Base-by-base conservation (phyloP, 2,797 vertebrate genomes). In the Acipenser ruthenus region DNA sequence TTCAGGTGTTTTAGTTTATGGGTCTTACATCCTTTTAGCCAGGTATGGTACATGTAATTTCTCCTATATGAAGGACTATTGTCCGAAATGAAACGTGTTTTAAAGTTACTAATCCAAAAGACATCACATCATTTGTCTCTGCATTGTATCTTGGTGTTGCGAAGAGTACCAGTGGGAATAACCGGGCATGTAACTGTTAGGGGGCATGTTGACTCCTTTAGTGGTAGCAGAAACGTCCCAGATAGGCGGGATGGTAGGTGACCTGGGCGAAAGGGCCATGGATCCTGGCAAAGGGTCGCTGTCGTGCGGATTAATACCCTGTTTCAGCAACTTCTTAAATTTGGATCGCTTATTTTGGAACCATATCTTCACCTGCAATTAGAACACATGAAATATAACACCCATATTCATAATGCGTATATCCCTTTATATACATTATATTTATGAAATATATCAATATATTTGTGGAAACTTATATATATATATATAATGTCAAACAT, bases 331-430 rank as follows among this genome's bases (percentile, higher is more conserved):
- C 85, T 99, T 99, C 92, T 99, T 99, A 88, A 98, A 99, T 83
- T 99, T 99, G 79, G 96, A 99, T 71, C 96, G 93, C 77, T 99
- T 99, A 83, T 99, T 99, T 86, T 99, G 96, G 86, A 98, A 99
- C 96, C 96, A 99, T 69, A 99, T 99, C 90, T 99, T 99, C 84
- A 98, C 95, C 95, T 98, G 83, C 10, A 78, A 83, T 10, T 13
- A 10, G 69, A 8, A 71, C 10, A 50, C 9, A 55, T 7, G 2
- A 37, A 37, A 37, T 37, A 37, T 37, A 37, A 4, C 23, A 37
- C 23, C 23, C 23, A 37, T 37, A 37, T 37, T 37, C 2, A 37
- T 37, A 37, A 37, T 37, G 23, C 2, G 4, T 37, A 37, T 37
- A 37, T 37, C 23, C 23, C 2, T 37, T 37, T 37, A 37, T 37